Base-by-base conservation (phyloP, 2,888 invertebrate genomes). In the Graphium colonna region DNA sequence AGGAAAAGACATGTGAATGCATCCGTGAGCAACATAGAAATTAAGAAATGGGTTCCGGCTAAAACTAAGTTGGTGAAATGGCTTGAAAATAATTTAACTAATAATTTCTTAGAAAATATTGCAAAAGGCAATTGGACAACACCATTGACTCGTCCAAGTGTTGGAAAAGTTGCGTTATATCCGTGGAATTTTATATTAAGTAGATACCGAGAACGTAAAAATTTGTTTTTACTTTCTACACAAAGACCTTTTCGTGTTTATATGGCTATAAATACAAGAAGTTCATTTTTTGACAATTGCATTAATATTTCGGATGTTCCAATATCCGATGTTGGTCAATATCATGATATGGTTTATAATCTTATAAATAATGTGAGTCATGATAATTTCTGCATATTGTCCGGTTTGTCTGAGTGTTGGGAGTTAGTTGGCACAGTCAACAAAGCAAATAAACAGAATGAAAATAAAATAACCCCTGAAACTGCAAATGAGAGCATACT, bases 331-430 rank as follows among this genome's bases (percentile, higher is more conserved):
- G 62, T 85, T 36, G 52, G 75, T 43, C 79, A 79, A 56, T 88
- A 82, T 67, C 88, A 87, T 10, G 51, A 66, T 50, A 77, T 78
- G 28, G 73, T 89, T n/a, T 80, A 71, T 72, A 81, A 84, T 56
- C 69, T 90, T 60, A 63, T 85, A 7, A 77, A 71, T 12, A 79
- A 81, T 63, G 76, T 73, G 28, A 69, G 63, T n/a, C 69, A 75
- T 52, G 81, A 85, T 46, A 76, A 73, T 53, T 82, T 86, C 68
- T 84, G 82, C 61, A 83, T 90, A 63, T 69, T 90, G 61, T 70
- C 71, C 61, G 90, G 90, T n/a, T 69, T 79, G 57, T 42, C 70
- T 16, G 60, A 72, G 57, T 86, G 84, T 57, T 90, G 90, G 90
- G 86, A 90, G 73, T 60, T 89, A 44, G 68, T 82, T 52, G 87